Conservation (phyloP, 2,888 invertebrate species). For the Amiota minor region DNA sequence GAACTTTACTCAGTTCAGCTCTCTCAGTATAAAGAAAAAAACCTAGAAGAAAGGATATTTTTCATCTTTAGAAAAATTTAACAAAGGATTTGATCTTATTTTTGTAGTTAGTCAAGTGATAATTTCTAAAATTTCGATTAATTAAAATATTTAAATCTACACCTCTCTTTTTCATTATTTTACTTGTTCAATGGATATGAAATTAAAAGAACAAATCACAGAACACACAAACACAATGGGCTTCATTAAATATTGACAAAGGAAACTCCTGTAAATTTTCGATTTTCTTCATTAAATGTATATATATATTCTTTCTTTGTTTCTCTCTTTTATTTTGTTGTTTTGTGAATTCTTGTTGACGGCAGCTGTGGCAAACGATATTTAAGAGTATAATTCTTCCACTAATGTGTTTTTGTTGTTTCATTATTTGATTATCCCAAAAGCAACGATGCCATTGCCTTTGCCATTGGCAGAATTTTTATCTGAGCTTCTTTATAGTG, state of each 20-base stretch:
- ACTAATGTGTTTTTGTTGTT: constrained; percentile 62
- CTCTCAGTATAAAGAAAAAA: no score
- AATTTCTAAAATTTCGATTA: no score
- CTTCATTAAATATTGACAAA: not conserved
- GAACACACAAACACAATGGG: not conserved
- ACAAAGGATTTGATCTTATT: no score
- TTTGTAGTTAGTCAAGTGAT: no score
- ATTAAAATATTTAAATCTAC: no score
- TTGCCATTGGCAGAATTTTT: not conserved
- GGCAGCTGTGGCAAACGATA: not conserved
- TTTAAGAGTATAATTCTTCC: constrained; percentile 46
- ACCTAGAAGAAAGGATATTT: no score
- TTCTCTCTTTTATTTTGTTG: not conserved
- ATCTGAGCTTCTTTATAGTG: constrained; percentile 24
- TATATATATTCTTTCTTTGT: not conserved
- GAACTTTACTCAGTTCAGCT: no score
- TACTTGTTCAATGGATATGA: no score
- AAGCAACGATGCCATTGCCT: constrained; percentile 6
- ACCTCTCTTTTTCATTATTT: no score
- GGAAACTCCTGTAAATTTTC: no score
- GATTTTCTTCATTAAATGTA: not conserved
- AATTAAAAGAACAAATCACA: not conserved
- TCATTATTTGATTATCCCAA: constrained; percentile 54
- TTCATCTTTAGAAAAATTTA: no score
- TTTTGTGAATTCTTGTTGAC: not conserved